Base-by-base conservation (phyloP, 2,113 vertebrate genomes). In the Podarcis cretensis region DNA sequence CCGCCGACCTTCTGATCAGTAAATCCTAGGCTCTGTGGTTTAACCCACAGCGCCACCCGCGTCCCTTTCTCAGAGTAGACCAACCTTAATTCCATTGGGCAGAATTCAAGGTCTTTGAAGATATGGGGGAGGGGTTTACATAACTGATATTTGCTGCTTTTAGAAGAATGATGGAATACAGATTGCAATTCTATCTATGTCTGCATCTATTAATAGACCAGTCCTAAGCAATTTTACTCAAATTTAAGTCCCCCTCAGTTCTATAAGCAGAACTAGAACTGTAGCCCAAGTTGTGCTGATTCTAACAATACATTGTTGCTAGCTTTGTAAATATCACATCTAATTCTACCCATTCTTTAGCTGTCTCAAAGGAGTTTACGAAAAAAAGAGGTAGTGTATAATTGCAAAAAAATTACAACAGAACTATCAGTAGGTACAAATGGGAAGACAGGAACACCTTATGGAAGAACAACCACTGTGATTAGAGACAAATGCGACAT, bases 341-440 rank as follows among this genome's bases (percentile, higher is more conserved):
- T 65, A 6, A 12, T 30, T 66, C 16, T 66, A 16, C 25, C 13
- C 1, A 54, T 37, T 18, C 40, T 83, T 79, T 57, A 54, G 8
- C 25, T 8, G 13, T 68, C 27, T 57, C 76, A 88, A 87, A 79
- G 63, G 3, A 32, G 74, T 83, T 23, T 59, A 71, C 20, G 7
- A 89, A 79, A 92, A 94, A 94, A 81, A 73, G 9, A 20, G 54
- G 32, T 5, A 37, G 82, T 90, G 6, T 40, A 20, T 71, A 63
- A 54, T 54, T 54, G 48, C 48, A 54, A 54, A 76, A 89, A 27
- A 5, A 30, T 10, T 10, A 89, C 68, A 91, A 66, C 54, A 85
- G 90, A 65, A 94, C 92, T 94, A 87, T 86, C 85, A 89, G 65
- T 81, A 84, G 37, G 59, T 30, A 86, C 90, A 90, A 91, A 94